Evolutionary conservation across 2,797 vertebrate genomes (phyloP).

Genomic region (Vultur gryphus): DNA sequence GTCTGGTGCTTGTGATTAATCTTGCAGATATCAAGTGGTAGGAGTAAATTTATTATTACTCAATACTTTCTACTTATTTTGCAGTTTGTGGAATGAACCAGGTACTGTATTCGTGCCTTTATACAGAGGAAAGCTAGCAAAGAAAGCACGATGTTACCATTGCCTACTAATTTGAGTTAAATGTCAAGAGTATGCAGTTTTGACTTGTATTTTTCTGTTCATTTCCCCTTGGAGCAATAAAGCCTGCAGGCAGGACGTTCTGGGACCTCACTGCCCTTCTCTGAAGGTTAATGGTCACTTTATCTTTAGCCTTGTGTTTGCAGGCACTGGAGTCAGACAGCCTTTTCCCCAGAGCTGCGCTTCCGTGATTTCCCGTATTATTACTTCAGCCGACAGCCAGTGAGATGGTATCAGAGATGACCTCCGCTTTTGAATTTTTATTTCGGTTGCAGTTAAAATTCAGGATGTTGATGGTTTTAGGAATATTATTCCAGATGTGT

Average conservation of each 20-base stretch:
- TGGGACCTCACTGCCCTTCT: slow-evolving; percentile 22
- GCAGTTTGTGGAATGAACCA: not conserved
- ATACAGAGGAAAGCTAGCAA: not conserved
- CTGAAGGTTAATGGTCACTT: slow-evolving; percentile 50
- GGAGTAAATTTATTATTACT: not conserved
- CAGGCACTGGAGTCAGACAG: slow-evolving; percentile 19
- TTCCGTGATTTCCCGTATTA: not conserved
- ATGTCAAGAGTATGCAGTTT: not conserved
- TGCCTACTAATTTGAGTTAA: not conserved
- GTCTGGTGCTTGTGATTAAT: not conserved
- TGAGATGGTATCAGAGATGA: slow-evolving; percentile 6
- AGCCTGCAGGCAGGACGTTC: slow-evolving; percentile 5
- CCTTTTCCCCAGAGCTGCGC: not conserved
- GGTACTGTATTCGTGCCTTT: not conserved
- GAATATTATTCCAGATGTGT: slow-evolving; percentile 40
- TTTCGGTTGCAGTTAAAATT: not conserved
- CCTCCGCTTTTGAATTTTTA: not conserved
- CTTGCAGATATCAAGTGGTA: not conserved
- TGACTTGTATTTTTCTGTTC: slow-evolving; percentile 17
- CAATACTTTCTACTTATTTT: not conserved
- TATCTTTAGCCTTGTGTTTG: slow-evolving; percentile 42
- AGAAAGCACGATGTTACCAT: not conserved
- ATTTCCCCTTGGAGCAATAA: slow-evolving; percentile 4
- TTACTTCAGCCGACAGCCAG: not conserved
- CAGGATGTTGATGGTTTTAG: slow-evolving; percentile 6